phyloP scores from a whole-genome alignment of 2,797 vertebrate genomes.

The Pseudochaenichthys georgianus region DNA sequence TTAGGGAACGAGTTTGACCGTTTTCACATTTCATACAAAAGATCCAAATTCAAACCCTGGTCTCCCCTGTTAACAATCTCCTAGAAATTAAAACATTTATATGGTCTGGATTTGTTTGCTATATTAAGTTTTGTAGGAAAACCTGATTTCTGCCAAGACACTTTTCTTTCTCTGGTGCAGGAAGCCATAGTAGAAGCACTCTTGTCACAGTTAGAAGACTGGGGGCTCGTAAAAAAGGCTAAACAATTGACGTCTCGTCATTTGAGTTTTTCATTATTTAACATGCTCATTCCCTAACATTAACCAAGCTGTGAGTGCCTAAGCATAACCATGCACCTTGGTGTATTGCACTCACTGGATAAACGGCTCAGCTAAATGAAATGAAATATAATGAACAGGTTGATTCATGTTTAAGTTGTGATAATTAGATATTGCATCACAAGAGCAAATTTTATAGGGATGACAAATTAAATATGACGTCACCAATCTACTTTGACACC shows the following conservation, averaged over 20 bases:
- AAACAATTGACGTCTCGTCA: neutral
- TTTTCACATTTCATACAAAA: slow-evolving; percentile 8
- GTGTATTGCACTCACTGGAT: no score
- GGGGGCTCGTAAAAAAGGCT: neutral
- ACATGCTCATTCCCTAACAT: neutral
- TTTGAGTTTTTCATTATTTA: neutral
- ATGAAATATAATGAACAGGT: neutral
- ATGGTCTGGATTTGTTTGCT: neutral
- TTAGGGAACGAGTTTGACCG: neutral
- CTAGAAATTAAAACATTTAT: no score
- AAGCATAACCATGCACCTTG: neutral
- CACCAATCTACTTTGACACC: neutral
- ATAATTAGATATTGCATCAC: neutral
- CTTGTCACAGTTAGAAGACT: neutral
- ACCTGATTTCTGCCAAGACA: neutral
- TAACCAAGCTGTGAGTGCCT: neutral
- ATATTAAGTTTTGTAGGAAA: neutral
- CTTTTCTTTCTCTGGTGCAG: neutral
- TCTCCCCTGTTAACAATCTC: neutral
- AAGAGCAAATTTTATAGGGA: neutral
- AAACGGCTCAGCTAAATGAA: no score
- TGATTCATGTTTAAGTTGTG: neutral
- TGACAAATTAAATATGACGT: neutral
- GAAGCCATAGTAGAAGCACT: neutral
- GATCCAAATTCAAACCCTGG: neutral